These are phyloP conservation scores for Aquatica leii DNA, from an alignment of 2,888 invertebrate genomes.

Conservation along the genomic window DNA sequence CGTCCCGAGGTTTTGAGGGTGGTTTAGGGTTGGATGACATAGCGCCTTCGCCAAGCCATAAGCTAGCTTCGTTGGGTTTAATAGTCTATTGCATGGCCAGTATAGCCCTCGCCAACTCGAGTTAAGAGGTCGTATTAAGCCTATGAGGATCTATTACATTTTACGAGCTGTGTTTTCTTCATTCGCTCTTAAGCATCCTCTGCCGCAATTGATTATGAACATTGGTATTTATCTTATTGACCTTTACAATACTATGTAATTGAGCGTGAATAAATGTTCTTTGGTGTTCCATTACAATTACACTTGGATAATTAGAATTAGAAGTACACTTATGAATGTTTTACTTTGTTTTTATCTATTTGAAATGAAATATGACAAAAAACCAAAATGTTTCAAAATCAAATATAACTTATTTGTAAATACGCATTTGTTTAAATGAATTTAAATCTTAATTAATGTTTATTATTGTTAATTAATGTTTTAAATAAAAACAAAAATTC, in stretches of 20 bases:
- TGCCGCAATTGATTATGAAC: constrained; percentile 24
- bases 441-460: too few relatives aligned
- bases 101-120: constrained; percentile 49
- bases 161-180: constrained; percentile 30
- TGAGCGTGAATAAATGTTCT: constrained; percentile 11
- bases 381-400: too few relatives aligned
- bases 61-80: constrained; percentile 53
- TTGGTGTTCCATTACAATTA: too few relatives aligned
- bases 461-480: too few relatives aligned
- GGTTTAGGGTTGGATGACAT: constrained; percentile 21
- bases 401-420: too few relatives aligned
- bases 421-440: too few relatives aligned
- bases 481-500: too few relatives aligned
- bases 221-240: constrained; percentile 34
- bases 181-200: constrained; percentile 38
- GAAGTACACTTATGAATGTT: too few relatives aligned
- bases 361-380: too few relatives aligned
- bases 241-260: too few relatives aligned
- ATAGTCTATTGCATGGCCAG: constrained; percentile 53
- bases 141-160: constrained; percentile 52
- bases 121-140: constrained; percentile 54
- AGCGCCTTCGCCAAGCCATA: constrained; percentile 41
- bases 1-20: constrained; percentile 27
- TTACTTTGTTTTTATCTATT: too few relatives aligned
- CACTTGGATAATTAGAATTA: too few relatives aligned